Conservation (phyloP, 1,140 invertebrate genomes). For the Psix sp. region DNA sequence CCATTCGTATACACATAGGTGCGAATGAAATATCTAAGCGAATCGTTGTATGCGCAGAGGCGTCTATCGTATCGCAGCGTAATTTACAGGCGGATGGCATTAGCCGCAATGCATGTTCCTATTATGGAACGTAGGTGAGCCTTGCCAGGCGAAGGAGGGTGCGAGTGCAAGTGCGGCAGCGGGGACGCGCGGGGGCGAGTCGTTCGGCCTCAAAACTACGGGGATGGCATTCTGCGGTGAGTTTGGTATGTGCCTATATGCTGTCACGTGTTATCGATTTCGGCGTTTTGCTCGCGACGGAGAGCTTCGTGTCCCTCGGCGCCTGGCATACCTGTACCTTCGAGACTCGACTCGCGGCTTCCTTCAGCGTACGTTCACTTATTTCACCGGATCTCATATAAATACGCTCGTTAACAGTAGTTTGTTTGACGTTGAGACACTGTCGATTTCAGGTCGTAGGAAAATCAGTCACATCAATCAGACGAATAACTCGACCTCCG, state of each 20-base stretch:
- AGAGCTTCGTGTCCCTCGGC: constrained; percentile 13
- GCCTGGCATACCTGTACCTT: constrained; percentile 1
- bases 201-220: constrained; percentile 51
- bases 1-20: too few species aligned
- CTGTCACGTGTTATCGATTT: constrained; percentile 75
- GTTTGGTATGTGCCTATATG: constrained; percentile 73
- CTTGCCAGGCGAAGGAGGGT: too few species aligned
- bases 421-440: too few species aligned
- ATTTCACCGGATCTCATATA: too few species aligned
- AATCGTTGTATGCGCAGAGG: constrained; percentile 30
- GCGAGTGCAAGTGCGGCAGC: constrained; percentile 15
- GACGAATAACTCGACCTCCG: too few species aligned
- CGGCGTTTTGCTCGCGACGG: constrained; percentile 31
- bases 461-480: too few species aligned
- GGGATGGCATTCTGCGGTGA: constrained; percentile 75
- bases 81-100: constrained; percentile 73
- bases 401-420: too few species aligned
- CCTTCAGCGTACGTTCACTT: too few species aligned
- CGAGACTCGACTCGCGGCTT: constrained; percentile 25
- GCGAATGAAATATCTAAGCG: too few species aligned
- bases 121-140: constrained; percentile 68
- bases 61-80: constrained; percentile 69
- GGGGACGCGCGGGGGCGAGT: constrained; percentile 23
- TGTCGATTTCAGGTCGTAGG: too few species aligned
- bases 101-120: constrained; percentile 70